Evolutionary conservation across 2,113 vertebrate species (phyloP), one percentile per base, ranked within the genome.

Genomic region (Melanerpes formicivorus): DNA sequence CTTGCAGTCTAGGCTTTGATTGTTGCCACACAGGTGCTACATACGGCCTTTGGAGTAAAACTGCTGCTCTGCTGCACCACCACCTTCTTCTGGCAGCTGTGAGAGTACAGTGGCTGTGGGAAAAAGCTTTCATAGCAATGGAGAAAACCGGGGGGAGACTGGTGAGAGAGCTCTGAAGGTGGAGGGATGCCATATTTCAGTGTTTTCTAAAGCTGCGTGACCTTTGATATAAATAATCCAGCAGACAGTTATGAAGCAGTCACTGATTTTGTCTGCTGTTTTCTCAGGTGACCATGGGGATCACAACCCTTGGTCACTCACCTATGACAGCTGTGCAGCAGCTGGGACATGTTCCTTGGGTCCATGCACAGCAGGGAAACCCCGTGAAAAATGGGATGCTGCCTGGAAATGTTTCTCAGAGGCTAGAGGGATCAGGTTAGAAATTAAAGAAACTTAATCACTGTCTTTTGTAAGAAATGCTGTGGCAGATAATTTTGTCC

Each of bases 371-470:
- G 18, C 59, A 73, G 13, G 14, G 6, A 60, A 80, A 25, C 14
- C 27, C 19, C 25, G 25, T 0, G 0, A 72, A 18, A 55, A 4
- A 2, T 10, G 18, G 44, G 44, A 8, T 88, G 46, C 50, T 88
- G 50, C 67, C 89, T 84, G 84, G 56, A 90, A 84, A 87, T 7
- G 17, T 80, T 90, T 96, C 93, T 88, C 81, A 87, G 54, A 90
- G 94, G 46, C 66, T 69, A 69, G 73, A 83, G 44, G 79, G 25
- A 69, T 85, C 54, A 76, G 52, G 71, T 56, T 70, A 34, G 22
- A 93, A 93, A 95, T 21, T 65, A 42, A 91, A 94, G 55, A 16
- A 10, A 26, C 92, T 95, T 93, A 95, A 93, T 94, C 85, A 85
- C 44, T 3, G 0, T 40, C 69, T 93, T 94, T 92, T 91, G n/a